Evolutionary conservation across 1,140 invertebrate species (phyloP).

Genomic region (Rhyacophila brunnea): DNA sequence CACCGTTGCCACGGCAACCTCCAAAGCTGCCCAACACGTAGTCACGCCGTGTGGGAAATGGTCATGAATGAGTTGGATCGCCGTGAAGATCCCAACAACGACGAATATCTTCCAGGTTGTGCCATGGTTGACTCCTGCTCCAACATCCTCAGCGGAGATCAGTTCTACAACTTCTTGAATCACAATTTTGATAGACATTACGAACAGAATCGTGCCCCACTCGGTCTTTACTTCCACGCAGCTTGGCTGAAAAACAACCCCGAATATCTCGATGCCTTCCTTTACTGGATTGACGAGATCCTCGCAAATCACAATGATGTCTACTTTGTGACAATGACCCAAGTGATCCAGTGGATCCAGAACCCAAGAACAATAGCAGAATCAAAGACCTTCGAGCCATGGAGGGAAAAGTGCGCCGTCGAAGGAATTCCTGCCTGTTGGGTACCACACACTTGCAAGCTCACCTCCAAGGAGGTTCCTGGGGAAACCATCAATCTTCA

Average conservation of each 20-base stretch:
- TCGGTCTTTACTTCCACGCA: constrained; percentile 94
- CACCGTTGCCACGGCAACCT: constrained; percentile 91
- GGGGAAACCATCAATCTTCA: constrained; percentile 91
- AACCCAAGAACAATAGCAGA: constrained; percentile 82
- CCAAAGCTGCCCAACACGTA: constrained; percentile 89
- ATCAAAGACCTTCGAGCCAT: constrained; percentile 88
- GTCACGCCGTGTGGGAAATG: constrained; percentile 95
- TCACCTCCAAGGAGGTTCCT: constrained; percentile 88
- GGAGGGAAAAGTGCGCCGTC: constrained; percentile 89
- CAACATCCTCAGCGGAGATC: constrained; percentile 88
- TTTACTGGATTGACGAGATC: constrained; percentile 93
- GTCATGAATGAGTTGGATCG: constrained; percentile 96
- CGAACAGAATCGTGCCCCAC: constrained; percentile 87
- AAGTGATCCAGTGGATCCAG: constrained; percentile 96
- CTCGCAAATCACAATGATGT: constrained; percentile 86
- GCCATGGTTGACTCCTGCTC: constrained; percentile 97
- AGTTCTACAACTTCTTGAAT: constrained; percentile 94
- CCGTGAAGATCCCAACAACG: constrained; percentile 86
- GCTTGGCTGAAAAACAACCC: constrained; percentile 95
- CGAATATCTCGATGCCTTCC: constrained; percentile 89
- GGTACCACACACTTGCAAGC: constrained; percentile 86
- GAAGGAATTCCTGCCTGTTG: constrained; percentile 77
- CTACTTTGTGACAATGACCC: constrained; percentile 97
- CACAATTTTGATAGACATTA: constrained; percentile 96
- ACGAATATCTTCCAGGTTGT: constrained; percentile 90